Evolutionary conservation across 1,140 invertebrate genomes (phyloP).

Genomic region (Cherax destructor): DNA sequence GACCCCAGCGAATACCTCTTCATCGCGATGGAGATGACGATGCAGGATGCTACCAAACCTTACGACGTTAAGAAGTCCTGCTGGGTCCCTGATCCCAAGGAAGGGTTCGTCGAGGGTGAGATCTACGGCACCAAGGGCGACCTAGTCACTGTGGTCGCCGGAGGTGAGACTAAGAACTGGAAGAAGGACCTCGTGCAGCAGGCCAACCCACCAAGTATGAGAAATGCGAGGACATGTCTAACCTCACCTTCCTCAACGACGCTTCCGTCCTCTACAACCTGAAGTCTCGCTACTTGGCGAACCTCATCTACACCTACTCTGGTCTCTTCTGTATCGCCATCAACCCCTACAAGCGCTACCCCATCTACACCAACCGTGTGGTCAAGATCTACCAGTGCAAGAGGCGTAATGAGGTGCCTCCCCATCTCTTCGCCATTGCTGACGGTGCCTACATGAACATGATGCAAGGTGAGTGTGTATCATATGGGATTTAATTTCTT

Average conservation of each 20-base stretch:
- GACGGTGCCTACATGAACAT: conserved; percentile 62
- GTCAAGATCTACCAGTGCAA: conserved; percentile 67
- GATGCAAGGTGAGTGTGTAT: conserved; percentile 76
- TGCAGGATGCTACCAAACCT: conserved; percentile 24
- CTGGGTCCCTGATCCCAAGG: conserved; percentile 18
- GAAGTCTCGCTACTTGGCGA: background rate
- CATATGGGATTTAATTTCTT: too few relatives aligned
- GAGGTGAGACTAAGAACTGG: conserved; percentile 31
- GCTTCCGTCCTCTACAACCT: background rate
- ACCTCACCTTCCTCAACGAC: conserved; percentile 1
- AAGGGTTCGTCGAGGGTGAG: conserved; percentile 30
- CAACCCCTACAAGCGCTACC: conserved; percentile 14
- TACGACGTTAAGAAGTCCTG: conserved; percentile 34
- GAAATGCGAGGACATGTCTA: conserved; percentile 2
- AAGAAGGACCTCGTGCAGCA: conserved; percentile 6
- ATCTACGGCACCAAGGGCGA: conserved; percentile 20
- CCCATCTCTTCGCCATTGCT: conserved; percentile 79
- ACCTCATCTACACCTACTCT: conserved; percentile 4
- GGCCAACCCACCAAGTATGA: conserved; percentile 25
- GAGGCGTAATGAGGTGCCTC: conserved; percentile 81
- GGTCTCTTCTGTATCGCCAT: conserved; percentile 12
- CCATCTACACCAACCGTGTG: conserved; percentile 63
- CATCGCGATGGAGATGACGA: conserved; percentile 21
- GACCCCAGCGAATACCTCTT: conserved; percentile 29
- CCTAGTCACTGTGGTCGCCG: conserved; percentile 12